Evolutionary conservation across 2,113 vertebrate species (phyloP).

Genomic region (Nycticryphes semicollaris): DNA sequence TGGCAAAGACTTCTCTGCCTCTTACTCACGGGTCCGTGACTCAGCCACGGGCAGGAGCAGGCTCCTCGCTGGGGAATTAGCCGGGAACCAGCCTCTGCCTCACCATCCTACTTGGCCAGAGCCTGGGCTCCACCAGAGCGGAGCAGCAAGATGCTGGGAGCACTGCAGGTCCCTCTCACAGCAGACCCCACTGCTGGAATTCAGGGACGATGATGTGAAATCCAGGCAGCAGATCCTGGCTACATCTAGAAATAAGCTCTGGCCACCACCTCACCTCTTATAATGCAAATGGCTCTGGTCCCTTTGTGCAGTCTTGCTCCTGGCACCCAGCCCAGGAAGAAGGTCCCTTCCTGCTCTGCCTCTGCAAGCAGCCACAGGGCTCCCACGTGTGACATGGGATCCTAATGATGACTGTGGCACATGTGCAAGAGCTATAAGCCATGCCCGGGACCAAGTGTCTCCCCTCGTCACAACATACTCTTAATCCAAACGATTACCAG

Average conservation of each 20-base stretch:
- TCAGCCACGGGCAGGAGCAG: constrained; percentile 43
- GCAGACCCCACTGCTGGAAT: not conserved
- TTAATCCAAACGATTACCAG: not conserved
- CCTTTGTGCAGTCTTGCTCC: not conserved
- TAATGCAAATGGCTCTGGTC: accelerated
- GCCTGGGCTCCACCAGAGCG: not conserved
- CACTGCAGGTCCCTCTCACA: accelerated
- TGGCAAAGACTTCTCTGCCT: constrained; percentile 70
- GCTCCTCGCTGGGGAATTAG: constrained; percentile 25
- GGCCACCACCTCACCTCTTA: not conserved
- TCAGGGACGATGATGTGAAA: not conserved
- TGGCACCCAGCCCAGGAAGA: not conserved
- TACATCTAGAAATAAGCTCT: not conserved
- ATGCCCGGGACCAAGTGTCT: not conserved
- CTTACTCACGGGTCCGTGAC: constrained; percentile 59
- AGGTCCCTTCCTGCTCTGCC: not conserved
- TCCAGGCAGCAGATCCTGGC: not conserved
- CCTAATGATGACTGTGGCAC: accelerated
- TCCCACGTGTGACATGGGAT: accelerated
- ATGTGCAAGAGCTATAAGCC: not conserved
- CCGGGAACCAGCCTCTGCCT: constrained; percentile 12
- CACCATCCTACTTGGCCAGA: constrained; percentile 14
- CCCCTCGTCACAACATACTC: not conserved
- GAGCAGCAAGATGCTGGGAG: accelerated
- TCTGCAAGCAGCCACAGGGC: not conserved